phyloP scores from a whole-genome alignment of 2,113 vertebrate species.

The Brachyistius frenatus region DNA sequence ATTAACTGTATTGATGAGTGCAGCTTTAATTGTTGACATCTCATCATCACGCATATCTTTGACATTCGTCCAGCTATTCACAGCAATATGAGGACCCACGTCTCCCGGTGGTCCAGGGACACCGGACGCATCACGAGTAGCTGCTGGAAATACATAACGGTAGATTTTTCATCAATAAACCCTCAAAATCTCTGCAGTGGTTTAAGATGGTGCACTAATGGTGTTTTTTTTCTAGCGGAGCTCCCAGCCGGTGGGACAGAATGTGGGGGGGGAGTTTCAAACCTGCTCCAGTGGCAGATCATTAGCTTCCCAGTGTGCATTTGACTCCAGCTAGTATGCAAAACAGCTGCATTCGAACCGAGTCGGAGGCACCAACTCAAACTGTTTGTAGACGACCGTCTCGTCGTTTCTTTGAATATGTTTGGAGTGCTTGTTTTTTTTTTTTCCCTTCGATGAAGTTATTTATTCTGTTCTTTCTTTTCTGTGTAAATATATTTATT shows the following conservation, averaged over 20 bases:
- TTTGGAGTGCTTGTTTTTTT: conserved; percentile 92
- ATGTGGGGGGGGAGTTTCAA: not conserved
- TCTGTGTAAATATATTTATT: conserved; percentile 99
- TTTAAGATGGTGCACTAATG: not conserved
- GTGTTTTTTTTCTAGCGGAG: no score
- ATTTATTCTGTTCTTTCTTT: conserved; percentile 91
- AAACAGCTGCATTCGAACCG: conserved; percentile 21
- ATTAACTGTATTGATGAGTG: not conserved
- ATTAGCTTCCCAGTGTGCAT: conserved; percentile 11
- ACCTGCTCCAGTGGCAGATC: conserved; percentile 10
- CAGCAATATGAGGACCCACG: not conserved
- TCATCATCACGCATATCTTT: conserved; percentile 4
- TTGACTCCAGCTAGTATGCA: conserved; percentile 7
- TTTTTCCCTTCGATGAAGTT: conserved; percentile 85
- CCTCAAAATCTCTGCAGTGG: not conserved
- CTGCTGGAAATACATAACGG: no score
- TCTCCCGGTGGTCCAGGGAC: no score
- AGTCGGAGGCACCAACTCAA: conserved; percentile 57
- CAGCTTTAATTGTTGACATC: conserved; percentile 21
- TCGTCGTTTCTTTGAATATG: conserved; percentile 71
- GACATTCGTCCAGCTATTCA: not conserved
- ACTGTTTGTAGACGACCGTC: conserved; percentile 70
- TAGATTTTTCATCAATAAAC: not conserved
- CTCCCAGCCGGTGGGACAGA: no score
- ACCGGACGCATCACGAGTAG: not conserved